Conservation (phyloP, 1,140 invertebrate species). For the Dendrolimus kikuchii region DNA sequence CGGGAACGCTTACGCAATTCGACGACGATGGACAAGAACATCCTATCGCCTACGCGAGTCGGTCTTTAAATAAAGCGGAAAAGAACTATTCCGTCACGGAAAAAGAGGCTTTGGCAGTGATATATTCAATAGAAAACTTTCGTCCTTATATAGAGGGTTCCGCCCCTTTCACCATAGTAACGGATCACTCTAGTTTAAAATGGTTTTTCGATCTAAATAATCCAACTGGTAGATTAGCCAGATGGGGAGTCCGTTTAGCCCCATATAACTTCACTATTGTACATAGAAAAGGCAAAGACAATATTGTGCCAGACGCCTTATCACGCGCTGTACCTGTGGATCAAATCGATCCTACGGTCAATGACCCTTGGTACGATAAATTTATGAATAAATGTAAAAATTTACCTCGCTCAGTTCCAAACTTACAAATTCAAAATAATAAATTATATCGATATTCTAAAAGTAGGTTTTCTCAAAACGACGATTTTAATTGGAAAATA, state of each 20-base stretch:
- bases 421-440: too few relatives aligned
- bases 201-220: conserved; percentile 63
- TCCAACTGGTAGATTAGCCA: conserved; percentile 45
- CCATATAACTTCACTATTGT: conserved; percentile 43
- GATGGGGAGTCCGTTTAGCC: conserved; percentile 54
- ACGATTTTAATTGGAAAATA: too few relatives aligned
- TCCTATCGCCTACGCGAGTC: conserved; percentile 45
- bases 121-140: conserved; percentile 60
- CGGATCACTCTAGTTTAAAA: too few relatives aligned
- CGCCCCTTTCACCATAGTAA: conserved; percentile 25
- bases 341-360: too few relatives aligned
- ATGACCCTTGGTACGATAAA: too few relatives aligned
- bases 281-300: conserved; percentile 37
- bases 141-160: conserved; percentile 50
- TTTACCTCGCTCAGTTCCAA: too few relatives aligned
- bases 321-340: too few relatives aligned
- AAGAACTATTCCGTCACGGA: conserved; percentile 55
- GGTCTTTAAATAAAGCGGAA: conserved; percentile 45
- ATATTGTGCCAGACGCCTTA: conserved; percentile 41
- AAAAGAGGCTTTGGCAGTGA: conserved; percentile 56
- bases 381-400: too few relatives aligned
- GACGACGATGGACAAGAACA: conserved; percentile 19
- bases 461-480: neutral
- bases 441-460: conserved; percentile 13
- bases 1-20: conserved; percentile 38